A percentile compares a stretch with the other conserved stretches of the same genome.
phyloP scores from a whole-genome alignment of 2,888 invertebrate genomes.

The Metalampra italica region DNA sequence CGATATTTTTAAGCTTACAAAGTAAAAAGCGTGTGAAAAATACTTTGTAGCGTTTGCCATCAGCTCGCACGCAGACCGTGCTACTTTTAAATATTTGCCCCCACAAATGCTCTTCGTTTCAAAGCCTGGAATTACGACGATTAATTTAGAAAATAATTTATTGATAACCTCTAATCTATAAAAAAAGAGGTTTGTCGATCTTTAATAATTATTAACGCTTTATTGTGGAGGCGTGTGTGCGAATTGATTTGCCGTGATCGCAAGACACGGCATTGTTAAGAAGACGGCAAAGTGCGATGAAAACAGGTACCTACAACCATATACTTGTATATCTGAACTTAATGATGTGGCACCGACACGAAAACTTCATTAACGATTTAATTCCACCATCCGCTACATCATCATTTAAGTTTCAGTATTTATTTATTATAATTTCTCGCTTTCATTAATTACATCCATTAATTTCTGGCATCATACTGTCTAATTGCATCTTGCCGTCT shows the following conservation, averaged over 20 bases:
- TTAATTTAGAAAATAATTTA: too few species aligned
- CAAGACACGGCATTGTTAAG: slow-evolving; percentile 37
- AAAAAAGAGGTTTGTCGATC: too few species aligned
- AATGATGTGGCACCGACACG: slow-evolving; percentile 77
- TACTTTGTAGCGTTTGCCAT: too few species aligned
- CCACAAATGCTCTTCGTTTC: too few species aligned
- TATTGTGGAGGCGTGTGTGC: background rate
- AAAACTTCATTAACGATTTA: slow-evolving; percentile 32
- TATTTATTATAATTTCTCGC: slow-evolving; percentile 58
- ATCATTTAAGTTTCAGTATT: slow-evolving; percentile 50
- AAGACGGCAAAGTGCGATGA: slow-evolving; percentile 73
- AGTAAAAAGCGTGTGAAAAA: too few species aligned
- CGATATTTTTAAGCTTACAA: too few species aligned
- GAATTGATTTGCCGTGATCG: slow-evolving; percentile 17
- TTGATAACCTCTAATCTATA: too few species aligned
- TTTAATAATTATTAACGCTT: background rate
- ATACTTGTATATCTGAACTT: slow-evolving; percentile 32
- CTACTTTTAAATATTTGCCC: too few species aligned
- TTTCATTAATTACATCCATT: slow-evolving; percentile 52
- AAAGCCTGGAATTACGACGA: too few species aligned
- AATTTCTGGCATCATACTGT: slow-evolving; percentile 63
- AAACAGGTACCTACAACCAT: slow-evolving; percentile 32
- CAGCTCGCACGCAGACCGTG: too few species aligned
- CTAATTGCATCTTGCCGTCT: slow-evolving; percentile 77
- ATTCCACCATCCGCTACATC: slow-evolving; percentile 59